Evolutionary conservation across 1,140 invertebrate genomes (phyloP), one percentile per base, ranked within the genome.

Genomic region (Lepidurus apus): DNA sequence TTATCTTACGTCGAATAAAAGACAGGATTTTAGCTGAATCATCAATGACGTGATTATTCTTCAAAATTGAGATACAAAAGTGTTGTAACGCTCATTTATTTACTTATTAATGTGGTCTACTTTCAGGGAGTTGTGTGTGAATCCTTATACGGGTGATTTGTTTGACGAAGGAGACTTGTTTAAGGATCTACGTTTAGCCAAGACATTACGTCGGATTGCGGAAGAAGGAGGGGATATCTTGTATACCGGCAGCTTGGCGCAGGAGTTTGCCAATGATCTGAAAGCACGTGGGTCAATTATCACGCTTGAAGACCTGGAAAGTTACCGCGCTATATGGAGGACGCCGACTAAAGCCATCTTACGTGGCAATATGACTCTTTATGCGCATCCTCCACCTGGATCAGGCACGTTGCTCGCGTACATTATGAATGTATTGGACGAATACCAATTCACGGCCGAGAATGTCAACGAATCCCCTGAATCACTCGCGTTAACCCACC

Each of bases 371-470:
- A 86, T 91, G 9, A 90, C 84, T 0, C 82, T 97, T 0, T 91
- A 91, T 83, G 90, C 92, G 0, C 84, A 91, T 1, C 91, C 91
- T 1, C 89, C 93, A 0, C 95, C 96, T 0, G 93, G 92, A 73
- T 91, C 92, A 81, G 96, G 96, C 0, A 85, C 89, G 24, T 85
- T 98, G 21, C 85, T 97, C 2, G 88, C 87, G 1, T 94, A 95
- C 82, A 92, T 96, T 73, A 83, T 98, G 7, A 93, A 93, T 81
- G 89, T 97, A 74, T 86, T 98, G 43, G 90, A 93, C 79, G 89
- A 89, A 4, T 95, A 90, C 81, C 53, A 81, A 74, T 80, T 79
- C 17, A 53, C 81, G 7, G 75, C 81, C 42, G 53, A 65, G 13
- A 9, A n/a, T 65, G 53, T 65, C 53, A 65, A 65, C 13, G 53